These are phyloP conservation scores for Oxyruncus cristatus DNA, from an alignment of 2,113 vertebrate species.

Conservation along the genomic window DNA sequence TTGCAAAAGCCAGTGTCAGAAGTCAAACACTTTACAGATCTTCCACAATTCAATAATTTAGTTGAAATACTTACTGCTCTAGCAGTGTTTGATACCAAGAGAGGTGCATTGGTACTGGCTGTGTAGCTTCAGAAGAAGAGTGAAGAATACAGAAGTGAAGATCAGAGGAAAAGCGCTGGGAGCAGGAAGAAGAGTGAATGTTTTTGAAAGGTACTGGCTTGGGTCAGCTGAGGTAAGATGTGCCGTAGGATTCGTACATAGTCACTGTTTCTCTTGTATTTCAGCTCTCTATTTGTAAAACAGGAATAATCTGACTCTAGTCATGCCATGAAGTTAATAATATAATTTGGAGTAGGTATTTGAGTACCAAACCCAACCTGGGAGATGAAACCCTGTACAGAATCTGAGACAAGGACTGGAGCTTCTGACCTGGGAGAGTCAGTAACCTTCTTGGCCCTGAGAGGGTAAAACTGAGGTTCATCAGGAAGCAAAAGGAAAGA, in stretches of 20 bases:
- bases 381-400: neutral
- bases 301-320: neutral
- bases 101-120: neutral
- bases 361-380: neutral
- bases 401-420: neutral
- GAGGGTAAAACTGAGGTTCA: neutral
- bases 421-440: neutral
- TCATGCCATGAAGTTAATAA: neutral
- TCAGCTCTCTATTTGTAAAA: neutral
- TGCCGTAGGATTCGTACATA: neutral
- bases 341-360: neutral
- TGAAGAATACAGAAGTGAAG: neutral
- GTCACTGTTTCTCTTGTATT: neutral
- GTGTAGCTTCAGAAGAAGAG: neutral
- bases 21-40: neutral
- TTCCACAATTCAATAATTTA: neutral
- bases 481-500: neutral
- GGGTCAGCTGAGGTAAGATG: neutral
- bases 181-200: neutral
- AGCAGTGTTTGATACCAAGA: neutral
- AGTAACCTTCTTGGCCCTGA: neutral
- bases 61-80: neutral
- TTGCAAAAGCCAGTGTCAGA: neutral
- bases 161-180: neutral
- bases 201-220: neutral